Evolutionary conservation across 2,888 invertebrate genomes (phyloP), one percentile per base, ranked within the genome.

Genomic region (Sisyra nigra): DNA sequence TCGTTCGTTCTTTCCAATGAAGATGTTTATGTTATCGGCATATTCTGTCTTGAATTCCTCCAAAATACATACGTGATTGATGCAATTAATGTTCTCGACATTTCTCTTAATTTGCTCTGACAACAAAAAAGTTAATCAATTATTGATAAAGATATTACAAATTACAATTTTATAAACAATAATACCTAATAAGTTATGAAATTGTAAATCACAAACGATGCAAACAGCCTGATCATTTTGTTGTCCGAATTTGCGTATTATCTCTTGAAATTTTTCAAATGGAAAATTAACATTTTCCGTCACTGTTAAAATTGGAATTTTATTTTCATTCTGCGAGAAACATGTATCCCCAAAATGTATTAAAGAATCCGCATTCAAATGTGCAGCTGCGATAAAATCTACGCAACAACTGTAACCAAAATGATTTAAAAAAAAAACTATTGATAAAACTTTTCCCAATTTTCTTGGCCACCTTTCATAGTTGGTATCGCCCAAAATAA

Each of bases 261-360:
- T 51, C 24, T 60, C 40, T 15, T 51, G 49, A 40, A 76, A 56
- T 5, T 51, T 48, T 1, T 64, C 57, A 4, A 71, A 42, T 54
- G 81, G 66, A 8, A 91, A 53, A 0, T 65, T 50, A 31, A 62
- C 58, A 55, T 79, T 77, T 10, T 79, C 77, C 48, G 84, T 73
- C 31, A 89, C 70, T 49, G 77, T 79, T 41, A 79, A 70, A 3
- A 86, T 81, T 0, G 91, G 87, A 43, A 93, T 67, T 41, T 79
- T 71, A 19, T 70, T 57, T 1, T 65, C 67, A 3, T 18, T 19
- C 10, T 71, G 71, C 24, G 87, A 84, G 49, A 88, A 76, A 61
- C 97, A 97, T 1, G 84, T 76, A 54, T 80, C 81, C 0, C 96
- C 96, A 62, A 85, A 96, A 61, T 97, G 96, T 43, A 97, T 73